Percentiles rank a stretch among this genome's conserved stretches.
Evolutionary conservation across 2,888 invertebrate genomes (phyloP).

Genomic region (Germaria angustata): DNA sequence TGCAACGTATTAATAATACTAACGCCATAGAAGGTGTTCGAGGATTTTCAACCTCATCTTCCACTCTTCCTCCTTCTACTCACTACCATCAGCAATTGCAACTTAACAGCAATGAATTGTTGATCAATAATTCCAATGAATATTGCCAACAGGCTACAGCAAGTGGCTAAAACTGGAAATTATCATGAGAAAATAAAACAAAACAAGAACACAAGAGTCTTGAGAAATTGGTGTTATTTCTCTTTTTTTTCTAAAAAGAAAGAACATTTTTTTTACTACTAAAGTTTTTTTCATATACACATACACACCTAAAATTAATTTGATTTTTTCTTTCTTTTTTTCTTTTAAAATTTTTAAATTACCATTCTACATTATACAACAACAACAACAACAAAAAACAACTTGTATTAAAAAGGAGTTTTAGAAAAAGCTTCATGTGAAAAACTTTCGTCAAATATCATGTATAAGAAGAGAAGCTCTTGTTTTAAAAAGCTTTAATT

Average conservation of each 20-base stretch:
- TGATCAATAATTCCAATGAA: conserved; percentile 68
- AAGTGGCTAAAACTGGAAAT: conserved; percentile 70
- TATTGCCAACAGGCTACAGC: conserved; percentile 76
- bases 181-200: not conserved
- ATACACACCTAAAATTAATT: not conserved
- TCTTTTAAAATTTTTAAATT: conserved; percentile 38
- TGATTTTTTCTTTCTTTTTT: conserved; percentile 43
- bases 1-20: conserved; percentile 68
- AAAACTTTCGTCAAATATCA: conserved; percentile 47
- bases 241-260: conserved; percentile 13
- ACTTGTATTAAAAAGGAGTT: conserved; percentile 48
- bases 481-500: conserved; percentile 67
- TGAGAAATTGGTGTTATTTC: conserved; percentile 24
- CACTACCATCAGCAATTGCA: conserved; percentile 49
- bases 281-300: conserved; percentile 28
- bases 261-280: conserved; percentile 18
- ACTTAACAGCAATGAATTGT: conserved; percentile 33
- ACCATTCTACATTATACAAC: conserved; percentile 5
- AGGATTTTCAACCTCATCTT: conserved; percentile 4
- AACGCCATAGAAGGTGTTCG: not conserved
- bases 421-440: conserved; percentile 58
- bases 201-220: not conserved
- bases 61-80: conserved; percentile 6
- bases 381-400: conserved; percentile 12
- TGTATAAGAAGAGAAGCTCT: conserved; percentile 56